These are phyloP conservation scores for Psilanteris sp. DNA, from an alignment of 1,140 invertebrate species.

Conservation along the genomic window DNA sequence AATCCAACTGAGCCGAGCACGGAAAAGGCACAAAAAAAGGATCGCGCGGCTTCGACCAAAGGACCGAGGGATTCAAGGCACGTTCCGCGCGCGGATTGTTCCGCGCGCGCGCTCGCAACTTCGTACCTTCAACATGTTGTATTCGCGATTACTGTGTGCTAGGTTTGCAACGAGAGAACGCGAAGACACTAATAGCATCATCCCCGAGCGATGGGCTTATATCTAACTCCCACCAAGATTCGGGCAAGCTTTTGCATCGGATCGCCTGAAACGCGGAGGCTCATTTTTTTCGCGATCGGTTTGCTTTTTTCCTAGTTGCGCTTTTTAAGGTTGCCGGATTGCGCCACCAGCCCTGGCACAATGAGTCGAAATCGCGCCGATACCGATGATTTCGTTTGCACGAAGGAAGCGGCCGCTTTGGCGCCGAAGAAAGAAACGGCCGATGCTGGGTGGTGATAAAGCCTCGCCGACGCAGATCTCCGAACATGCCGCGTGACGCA, in stretches of 20 bases:
- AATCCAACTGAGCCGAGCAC: too few species aligned
- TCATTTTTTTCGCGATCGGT: slow-evolving; percentile 24
- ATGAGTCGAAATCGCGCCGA: slow-evolving; percentile 7
- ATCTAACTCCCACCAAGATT: slow-evolving; percentile 77
- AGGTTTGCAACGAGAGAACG: slow-evolving; percentile 68
- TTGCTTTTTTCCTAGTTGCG: too few species aligned
- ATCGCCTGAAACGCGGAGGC: slow-evolving; percentile 28
- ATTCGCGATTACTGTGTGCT: slow-evolving; percentile 63
- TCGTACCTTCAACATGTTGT: slow-evolving; percentile 73
- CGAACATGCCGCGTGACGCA: slow-evolving; percentile 29
- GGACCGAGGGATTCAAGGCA: too few species aligned
- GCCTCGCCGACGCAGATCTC: neutral
- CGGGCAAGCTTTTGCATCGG: slow-evolving; percentile 45
- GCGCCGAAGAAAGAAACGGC: slow-evolving; percentile 15
- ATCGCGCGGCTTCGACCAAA: too few species aligned
- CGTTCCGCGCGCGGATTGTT: too few species aligned
- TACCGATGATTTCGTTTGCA: slow-evolving; percentile 1
- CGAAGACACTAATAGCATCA: slow-evolving; percentile 80
- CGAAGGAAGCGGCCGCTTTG: slow-evolving; percentile 12
- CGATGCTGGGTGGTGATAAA: slow-evolving; percentile 18
- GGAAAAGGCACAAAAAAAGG: too few species aligned
- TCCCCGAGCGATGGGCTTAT: slow-evolving; percentile 77
- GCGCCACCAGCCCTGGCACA: neutral
- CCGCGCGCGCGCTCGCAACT: too few species aligned
- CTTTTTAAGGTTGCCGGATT: too few species aligned